Evolutionary conservation across 2,888 invertebrate genomes (phyloP), one percentile per base, ranked within the genome.

Genomic region (Melinaea menophilus): DNA sequence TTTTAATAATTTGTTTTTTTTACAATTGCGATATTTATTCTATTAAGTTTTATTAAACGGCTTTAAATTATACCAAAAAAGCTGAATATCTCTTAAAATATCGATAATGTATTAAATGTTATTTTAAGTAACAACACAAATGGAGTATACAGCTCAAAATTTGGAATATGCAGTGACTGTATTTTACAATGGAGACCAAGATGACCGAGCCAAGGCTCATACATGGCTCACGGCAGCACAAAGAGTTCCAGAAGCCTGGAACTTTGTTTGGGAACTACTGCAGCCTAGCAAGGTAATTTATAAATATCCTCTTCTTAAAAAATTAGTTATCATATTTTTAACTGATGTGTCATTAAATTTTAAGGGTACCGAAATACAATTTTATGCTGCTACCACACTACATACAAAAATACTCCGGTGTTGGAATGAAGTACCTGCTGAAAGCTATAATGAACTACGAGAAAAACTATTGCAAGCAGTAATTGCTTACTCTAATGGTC

Each of bases 361-460:
- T 56, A 81, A 97, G 97, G 92, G 93, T 62, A 94, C 95, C 70
- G 98, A 98, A 90, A 95, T 97, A 45, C 98, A 98, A 84, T 98
- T 97, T 87, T 98, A 97, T 91, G 98, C 96, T 62, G 98, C 98
- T 4, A 96, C 96, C 57, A 97, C 97, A 35, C 85, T 98, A 33
- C 96, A 98, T 76, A 94, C 95, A 0, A 98, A 98, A 84, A 93
- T 98, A 59, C 93, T 96, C 73, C 95, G 96, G 78, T 95, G 94
- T 78, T 98, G 97, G 97, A 92, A 93, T 78, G 97, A 98, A 88
- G 93, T 98, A 35, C 97, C 97, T 7, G 90, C 92, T 58, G 95
- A 95, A 67, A 95, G 95, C 77, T 95, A 96, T 81, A 93, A 94
- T 66, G 93, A 93, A 69, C 86, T 98, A 3, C 95, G 94, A 77